These are phyloP conservation scores for Leucopsar rothschildi DNA, from an alignment of 2,113 vertebrate species.

Conservation along the genomic window DNA sequence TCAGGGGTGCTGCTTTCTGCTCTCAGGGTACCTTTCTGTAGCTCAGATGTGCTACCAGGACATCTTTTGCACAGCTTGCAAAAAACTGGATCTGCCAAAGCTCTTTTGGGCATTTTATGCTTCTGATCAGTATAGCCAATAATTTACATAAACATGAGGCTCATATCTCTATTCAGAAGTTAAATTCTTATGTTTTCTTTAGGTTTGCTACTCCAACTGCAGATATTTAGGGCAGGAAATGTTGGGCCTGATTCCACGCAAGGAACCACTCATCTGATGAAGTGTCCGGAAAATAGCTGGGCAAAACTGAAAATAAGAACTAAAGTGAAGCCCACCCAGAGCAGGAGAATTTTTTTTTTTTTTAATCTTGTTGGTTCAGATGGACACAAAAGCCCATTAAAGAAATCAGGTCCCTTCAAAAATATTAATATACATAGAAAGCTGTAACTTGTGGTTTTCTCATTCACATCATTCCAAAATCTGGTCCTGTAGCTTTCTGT, in stretches of 20 bases:
- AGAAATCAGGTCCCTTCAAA: background rate
- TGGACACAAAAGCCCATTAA: background rate
- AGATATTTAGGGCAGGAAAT: background rate
- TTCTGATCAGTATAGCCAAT: background rate
- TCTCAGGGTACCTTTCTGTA: background rate
- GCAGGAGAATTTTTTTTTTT: background rate
- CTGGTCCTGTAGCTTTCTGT: background rate
- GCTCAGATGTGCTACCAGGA: background rate
- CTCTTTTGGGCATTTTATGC: background rate
- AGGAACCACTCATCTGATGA: background rate
- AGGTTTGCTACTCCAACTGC: background rate
- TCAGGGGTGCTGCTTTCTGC: background rate
- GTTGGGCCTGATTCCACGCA: background rate
- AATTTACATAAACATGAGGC: background rate
- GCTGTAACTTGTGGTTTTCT: background rate
- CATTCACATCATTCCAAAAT: background rate
- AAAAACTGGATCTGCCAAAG: background rate
- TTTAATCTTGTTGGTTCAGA: background rate
- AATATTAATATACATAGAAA: background rate
- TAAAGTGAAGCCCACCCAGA: background rate
- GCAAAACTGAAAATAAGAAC: background rate
- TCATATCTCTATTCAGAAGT: background rate
- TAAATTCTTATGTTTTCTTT: background rate
- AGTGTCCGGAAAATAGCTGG: background rate
- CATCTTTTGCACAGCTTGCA: background rate